phyloP scores from a whole-genome alignment of 1,140 invertebrate genomes.

The Drosophila ohnishii region DNA sequence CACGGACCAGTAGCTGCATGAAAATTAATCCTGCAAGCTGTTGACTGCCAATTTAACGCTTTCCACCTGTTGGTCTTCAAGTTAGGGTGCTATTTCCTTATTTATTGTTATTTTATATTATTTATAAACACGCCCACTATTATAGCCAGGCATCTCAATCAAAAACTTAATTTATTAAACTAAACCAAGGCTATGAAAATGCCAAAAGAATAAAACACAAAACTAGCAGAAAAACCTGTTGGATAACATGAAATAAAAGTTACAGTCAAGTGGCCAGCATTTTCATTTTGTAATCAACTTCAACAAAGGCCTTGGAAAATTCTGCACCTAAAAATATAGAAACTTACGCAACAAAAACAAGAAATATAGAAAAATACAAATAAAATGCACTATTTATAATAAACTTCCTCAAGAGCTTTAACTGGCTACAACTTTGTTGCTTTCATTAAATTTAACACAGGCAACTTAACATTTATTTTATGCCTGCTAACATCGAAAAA shows the following conservation, averaged over 20 bases:
- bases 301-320: slow-evolving; percentile 1
- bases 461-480: slow-evolving; percentile 26
- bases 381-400: not conserved
- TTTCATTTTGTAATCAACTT: not conserved
- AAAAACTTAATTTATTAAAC: not conserved
- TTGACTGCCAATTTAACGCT: slow-evolving; percentile 5
- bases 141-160: not conserved
- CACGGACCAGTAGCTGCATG: slow-evolving; percentile 7
- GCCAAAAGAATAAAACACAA: slow-evolving; percentile 10
- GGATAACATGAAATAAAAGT: slow-evolving; percentile 2
- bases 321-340: not conserved
- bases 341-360: not conserved
- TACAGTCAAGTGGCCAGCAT: not conserved
- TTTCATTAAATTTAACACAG: slow-evolving; percentile 10
- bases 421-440: not conserved
- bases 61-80: not conserved
- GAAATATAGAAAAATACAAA: not conserved
- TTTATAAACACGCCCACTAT: not conserved
- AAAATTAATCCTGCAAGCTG: slow-evolving; percentile 13
- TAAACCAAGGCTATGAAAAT: slow-evolving; percentile 17
- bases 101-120: not conserved
- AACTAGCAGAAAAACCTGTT: slow-evolving; percentile 3
- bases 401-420: not conserved
- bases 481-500: slow-evolving; percentile 24
- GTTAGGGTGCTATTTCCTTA: not conserved